phyloP scores from a whole-genome alignment of 2,888 invertebrate genomes.

The Muschampia plurimacula region DNA sequence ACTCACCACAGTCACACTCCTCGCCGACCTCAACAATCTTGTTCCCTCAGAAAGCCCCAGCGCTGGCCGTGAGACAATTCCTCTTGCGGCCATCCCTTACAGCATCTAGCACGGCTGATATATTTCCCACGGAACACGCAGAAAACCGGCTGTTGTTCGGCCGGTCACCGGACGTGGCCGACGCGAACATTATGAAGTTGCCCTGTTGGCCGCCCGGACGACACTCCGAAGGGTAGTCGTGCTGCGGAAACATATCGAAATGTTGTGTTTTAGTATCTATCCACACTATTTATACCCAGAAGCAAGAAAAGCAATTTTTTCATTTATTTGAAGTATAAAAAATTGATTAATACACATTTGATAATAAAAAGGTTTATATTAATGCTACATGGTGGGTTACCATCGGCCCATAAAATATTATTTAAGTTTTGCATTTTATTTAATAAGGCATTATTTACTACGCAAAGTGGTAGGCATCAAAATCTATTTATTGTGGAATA shows the following conservation, averaged over 20 bases:
- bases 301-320: background rate
- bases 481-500: too few relatives aligned
- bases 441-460: too few relatives aligned
- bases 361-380: too few relatives aligned
- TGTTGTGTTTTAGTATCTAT: background rate
- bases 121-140: conserved; percentile 96
- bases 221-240: conserved; percentile 96
- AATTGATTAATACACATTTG: too few relatives aligned
- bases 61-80: conserved; percentile 95
- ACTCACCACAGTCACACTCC: conserved; percentile 91
- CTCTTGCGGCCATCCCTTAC: conserved; percentile 95
- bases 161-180: conserved; percentile 98
- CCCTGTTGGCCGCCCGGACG: conserved; percentile 96
- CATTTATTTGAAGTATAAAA: too few relatives aligned
- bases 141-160: conserved; percentile 99
- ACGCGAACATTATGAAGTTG: conserved; percentile 99
- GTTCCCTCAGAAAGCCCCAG: conserved; percentile 99
- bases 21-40: conserved; percentile 99
- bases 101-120: conserved; percentile 96
- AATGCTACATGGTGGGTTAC: too few relatives aligned
- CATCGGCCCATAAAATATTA: too few relatives aligned
- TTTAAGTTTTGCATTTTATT: too few relatives aligned
- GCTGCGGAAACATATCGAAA: conserved; percentile 83
- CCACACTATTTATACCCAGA: background rate
- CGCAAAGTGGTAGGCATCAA: too few relatives aligned